phyloP scores from a whole-genome alignment of 2,888 invertebrate genomes.

The Heliconius sara region DNA sequence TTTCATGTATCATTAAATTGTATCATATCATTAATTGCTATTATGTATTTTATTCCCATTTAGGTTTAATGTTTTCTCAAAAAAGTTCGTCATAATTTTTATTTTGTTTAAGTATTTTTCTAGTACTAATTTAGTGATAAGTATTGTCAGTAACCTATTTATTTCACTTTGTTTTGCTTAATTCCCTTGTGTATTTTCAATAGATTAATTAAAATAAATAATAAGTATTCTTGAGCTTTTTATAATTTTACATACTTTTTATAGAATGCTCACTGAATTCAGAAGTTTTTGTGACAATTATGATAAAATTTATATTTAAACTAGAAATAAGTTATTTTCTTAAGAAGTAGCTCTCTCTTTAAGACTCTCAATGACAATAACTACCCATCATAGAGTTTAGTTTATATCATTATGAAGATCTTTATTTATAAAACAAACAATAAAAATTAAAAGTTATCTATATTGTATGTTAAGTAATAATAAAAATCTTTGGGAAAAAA shows the following conservation, averaged over 20 bases:
- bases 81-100: neutral
- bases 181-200: neutral
- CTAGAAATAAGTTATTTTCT: slow-evolving; percentile 7
- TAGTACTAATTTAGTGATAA: neutral
- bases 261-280: neutral
- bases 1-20: neutral
- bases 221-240: neutral
- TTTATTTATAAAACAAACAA: neutral
- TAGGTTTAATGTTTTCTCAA: neutral
- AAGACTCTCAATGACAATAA: neutral
- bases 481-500: neutral
- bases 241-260: neutral
- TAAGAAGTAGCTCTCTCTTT: neutral
- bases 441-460: neutral
- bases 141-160: neutral
- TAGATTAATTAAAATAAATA: neutral
- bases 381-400: neutral
- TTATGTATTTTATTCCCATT: neutral
- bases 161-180: neutral
- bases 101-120: neutral
- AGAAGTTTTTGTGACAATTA: neutral
- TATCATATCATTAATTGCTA: neutral
- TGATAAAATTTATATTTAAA: neutral
- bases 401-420: neutral
- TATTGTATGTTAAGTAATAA: neutral